These are phyloP conservation scores for Spilosoma lubricipeda DNA, from an alignment of 2,888 invertebrate genomes.

Conservation along the genomic window DNA sequence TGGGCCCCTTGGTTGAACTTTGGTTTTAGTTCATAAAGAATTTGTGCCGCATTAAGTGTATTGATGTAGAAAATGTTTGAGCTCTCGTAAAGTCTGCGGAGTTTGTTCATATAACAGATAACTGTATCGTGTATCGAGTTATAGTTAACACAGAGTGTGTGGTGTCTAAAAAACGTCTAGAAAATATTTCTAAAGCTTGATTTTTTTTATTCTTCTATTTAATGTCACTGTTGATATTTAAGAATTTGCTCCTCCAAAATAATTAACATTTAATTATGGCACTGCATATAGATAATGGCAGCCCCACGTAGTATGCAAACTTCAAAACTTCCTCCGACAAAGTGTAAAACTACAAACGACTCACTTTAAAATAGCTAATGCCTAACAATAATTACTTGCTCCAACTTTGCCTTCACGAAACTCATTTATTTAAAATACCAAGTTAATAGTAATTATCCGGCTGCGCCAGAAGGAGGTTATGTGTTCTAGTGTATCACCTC, in stretches of 20 bases:
- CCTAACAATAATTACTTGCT: constrained; percentile 40
- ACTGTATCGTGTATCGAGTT: too few relatives aligned
- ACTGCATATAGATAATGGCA: not conserved
- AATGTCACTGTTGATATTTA: too few relatives aligned
- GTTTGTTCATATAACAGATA: not conserved
- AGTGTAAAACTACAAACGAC: constrained; percentile 34
- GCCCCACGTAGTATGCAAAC: not conserved
- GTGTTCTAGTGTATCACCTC: too few relatives aligned
- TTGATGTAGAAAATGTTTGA: constrained; percentile 6
- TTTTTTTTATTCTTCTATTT: too few relatives aligned
- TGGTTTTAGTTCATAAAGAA: constrained; percentile 16
- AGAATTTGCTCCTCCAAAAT: too few relatives aligned
- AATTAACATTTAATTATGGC: too few relatives aligned
- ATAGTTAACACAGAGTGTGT: too few relatives aligned
- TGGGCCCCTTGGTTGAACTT: constrained; percentile 6
- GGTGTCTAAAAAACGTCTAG: too few relatives aligned
- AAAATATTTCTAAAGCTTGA: too few relatives aligned
- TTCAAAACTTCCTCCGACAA: constrained; percentile 1
- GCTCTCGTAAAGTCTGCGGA: not conserved
- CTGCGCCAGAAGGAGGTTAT: too few relatives aligned
- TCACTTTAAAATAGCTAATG: constrained; percentile 38
- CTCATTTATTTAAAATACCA: not conserved
- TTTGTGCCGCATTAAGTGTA: constrained; percentile 3
- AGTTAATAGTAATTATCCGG: not conserved
- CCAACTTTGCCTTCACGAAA: not conserved